phyloP scores from a whole-genome alignment of 2,797 vertebrate species.

The Cetoscarus ocellatus region DNA sequence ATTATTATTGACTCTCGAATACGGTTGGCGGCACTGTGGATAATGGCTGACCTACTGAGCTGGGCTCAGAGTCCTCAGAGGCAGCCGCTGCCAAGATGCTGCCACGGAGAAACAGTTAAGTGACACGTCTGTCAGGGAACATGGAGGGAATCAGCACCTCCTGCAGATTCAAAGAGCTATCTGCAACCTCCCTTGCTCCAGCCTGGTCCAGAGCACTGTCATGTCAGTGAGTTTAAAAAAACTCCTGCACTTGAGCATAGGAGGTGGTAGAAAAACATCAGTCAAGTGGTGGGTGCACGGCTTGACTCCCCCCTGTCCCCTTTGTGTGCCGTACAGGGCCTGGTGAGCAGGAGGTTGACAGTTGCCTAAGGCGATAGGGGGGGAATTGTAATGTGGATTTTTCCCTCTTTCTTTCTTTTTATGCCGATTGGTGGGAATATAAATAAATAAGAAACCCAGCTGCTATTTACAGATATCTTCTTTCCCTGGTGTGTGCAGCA shows the following conservation, averaged over 20 bases:
- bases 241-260: slow-evolving; percentile 57
- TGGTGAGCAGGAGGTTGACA: slow-evolving; percentile 76
- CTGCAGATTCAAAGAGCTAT: slow-evolving; percentile 57
- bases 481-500: slow-evolving; percentile 54
- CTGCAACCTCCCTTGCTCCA: slow-evolving; percentile 55
- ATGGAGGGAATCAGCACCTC: slow-evolving; percentile 51
- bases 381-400: slow-evolving; percentile 43
- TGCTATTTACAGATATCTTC: slow-evolving; percentile 82
- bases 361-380: slow-evolving; percentile 68
- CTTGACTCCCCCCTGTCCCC: slow-evolving; percentile 50
- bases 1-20: slow-evolving; percentile 58
- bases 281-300: slow-evolving; percentile 45
- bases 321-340: slow-evolving; percentile 39
- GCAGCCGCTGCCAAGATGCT: slow-evolving; percentile 42
- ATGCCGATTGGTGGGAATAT: slow-evolving; percentile 25
- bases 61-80: slow-evolving; percentile 41
- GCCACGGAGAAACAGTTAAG: slow-evolving; percentile 48
- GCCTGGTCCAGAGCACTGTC: slow-evolving; percentile 44
- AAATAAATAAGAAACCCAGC: slow-evolving; percentile 64
- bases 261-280: slow-evolving; percentile 54
- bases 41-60: slow-evolving; percentile 57
- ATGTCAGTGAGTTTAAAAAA: slow-evolving; percentile 54
- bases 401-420: slow-evolving; percentile 1
- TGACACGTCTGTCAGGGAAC: slow-evolving; percentile 54
- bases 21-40: slow-evolving; percentile 48